A percentile compares a stretch with the other conserved stretches of the same genome.
Evolutionary conservation across 2,888 invertebrate species (phyloP).

Genomic region (Leptinotarsa peninsularis): DNA sequence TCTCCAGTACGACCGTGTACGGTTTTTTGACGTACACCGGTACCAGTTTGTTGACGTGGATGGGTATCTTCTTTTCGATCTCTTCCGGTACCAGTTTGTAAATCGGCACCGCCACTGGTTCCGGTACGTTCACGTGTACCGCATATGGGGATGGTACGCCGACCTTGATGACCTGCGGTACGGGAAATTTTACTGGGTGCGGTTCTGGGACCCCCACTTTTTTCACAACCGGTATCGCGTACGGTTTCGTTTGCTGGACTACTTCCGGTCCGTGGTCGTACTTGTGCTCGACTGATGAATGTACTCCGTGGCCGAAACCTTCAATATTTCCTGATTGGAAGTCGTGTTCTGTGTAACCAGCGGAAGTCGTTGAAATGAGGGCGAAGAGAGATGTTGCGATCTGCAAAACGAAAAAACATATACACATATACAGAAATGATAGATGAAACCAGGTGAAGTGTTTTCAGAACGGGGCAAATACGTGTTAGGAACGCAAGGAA

Average conservation of each 20-base stretch:
- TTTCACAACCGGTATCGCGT: constrained; percentile 77
- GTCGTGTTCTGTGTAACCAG: constrained; percentile 3
- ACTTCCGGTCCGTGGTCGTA: constrained; percentile 68
- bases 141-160: constrained; percentile 82
- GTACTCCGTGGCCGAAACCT: constrained; percentile 59
- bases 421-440: background rate
- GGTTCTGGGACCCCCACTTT: constrained; percentile 80
- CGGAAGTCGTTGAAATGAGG: background rate
- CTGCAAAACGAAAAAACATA: background rate
- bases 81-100: constrained; percentile 80
- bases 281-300: constrained; percentile 68
- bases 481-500: too few species aligned
- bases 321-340: constrained; percentile 56
- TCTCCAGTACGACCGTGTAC: constrained; percentile 80
- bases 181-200: constrained; percentile 78
- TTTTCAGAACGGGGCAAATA: too few species aligned
- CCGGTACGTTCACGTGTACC: constrained; percentile 77
- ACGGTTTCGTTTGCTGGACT: constrained; percentile 77
- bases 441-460: too few species aligned
- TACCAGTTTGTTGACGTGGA: constrained; percentile 79
- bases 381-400: constrained; percentile 15
- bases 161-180: constrained; percentile 77
- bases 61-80: constrained; percentile 79
- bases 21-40: constrained; percentile 79
- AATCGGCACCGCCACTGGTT: constrained; percentile 79